A percentile compares a stretch with the other conserved stretches of the same genome.
phyloP scores from a whole-genome alignment of 2,888 invertebrate species.

The Polietes domitor region DNA sequence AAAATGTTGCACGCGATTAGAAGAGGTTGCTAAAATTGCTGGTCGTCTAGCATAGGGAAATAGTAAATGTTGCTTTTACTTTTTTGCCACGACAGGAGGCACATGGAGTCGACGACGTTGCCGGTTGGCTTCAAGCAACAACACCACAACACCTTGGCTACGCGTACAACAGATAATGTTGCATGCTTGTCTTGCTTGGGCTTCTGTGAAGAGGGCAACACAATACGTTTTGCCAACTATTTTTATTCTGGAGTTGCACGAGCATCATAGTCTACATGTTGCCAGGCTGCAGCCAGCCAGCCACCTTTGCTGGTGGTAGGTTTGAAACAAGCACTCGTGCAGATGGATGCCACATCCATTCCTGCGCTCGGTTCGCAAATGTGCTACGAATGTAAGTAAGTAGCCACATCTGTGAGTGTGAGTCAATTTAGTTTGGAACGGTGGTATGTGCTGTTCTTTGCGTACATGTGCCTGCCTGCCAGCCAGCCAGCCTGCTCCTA shows the following conservation, averaged over 20 bases:
- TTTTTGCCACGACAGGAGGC: conserved; percentile 31
- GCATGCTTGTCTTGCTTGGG: conserved; percentile 33
- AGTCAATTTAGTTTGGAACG: background rate
- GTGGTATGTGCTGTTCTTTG: background rate
- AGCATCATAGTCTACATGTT: background rate
- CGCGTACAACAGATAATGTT: conserved; percentile 3
- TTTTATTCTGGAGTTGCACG: background rate
- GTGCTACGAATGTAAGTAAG: background rate
- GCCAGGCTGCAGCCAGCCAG: background rate
- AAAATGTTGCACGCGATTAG: conserved; percentile 60
- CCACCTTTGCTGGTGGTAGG: background rate
- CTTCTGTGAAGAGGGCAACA: background rate
- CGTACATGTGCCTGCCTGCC: conserved; percentile 56
- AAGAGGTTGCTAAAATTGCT: conserved; percentile 58
- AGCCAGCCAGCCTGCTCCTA: too few relatives aligned
- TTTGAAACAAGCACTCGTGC: background rate
- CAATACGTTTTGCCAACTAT: background rate
- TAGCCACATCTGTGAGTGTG: background rate
- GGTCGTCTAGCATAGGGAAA: conserved; percentile 55
- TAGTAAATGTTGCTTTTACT: conserved; percentile 67
- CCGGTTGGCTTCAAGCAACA: background rate
- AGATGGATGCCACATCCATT: background rate
- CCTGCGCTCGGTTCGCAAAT: background rate
- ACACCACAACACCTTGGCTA: background rate
- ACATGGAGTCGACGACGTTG: conserved; percentile 34